phyloP scores from a whole-genome alignment of 1,140 invertebrate species.

The Lepidurus apus region DNA sequence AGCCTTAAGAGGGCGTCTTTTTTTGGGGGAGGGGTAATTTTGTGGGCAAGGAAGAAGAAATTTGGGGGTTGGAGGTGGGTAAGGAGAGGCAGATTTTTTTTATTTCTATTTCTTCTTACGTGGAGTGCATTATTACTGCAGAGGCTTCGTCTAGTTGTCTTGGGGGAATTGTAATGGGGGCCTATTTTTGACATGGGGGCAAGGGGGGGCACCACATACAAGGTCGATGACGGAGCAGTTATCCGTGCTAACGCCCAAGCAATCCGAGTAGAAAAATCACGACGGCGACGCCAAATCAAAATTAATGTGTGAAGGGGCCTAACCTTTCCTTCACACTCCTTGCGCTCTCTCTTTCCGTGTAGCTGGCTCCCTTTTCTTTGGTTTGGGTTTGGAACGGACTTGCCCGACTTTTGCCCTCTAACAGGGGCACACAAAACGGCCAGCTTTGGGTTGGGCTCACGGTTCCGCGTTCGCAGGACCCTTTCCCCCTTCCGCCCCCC shows the following conservation, averaged over 20 bases:
- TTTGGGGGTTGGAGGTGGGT: too few species aligned
- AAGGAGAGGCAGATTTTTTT: neutral
- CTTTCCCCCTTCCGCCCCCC: too few species aligned
- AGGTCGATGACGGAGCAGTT: slow-evolving; percentile 20
- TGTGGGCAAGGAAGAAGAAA: too few species aligned
- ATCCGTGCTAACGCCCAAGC: slow-evolving; percentile 20
- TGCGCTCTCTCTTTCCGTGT: neutral
- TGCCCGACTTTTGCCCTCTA: too few species aligned
- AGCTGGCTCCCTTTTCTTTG: too few species aligned
- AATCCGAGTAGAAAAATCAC: slow-evolving; percentile 15
- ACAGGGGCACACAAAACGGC: too few species aligned
- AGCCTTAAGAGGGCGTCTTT: too few species aligned
- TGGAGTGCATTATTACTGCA: neutral
- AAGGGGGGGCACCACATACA: neutral
- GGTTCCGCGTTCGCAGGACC: too few species aligned
- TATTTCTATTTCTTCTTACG: neutral
- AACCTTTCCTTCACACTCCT: neutral
- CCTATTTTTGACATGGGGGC: neutral
- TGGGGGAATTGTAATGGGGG: slow-evolving; percentile 4
- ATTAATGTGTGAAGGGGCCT: neutral
- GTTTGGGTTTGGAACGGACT: too few species aligned
- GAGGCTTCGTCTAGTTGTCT: neutral
- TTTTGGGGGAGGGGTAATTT: too few species aligned
- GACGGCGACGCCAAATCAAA: slow-evolving; percentile 14
- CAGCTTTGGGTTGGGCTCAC: too few species aligned